phyloP scores from a whole-genome alignment of 2,113 vertebrate genomes.

The Semicossyphus pulcher region DNA sequence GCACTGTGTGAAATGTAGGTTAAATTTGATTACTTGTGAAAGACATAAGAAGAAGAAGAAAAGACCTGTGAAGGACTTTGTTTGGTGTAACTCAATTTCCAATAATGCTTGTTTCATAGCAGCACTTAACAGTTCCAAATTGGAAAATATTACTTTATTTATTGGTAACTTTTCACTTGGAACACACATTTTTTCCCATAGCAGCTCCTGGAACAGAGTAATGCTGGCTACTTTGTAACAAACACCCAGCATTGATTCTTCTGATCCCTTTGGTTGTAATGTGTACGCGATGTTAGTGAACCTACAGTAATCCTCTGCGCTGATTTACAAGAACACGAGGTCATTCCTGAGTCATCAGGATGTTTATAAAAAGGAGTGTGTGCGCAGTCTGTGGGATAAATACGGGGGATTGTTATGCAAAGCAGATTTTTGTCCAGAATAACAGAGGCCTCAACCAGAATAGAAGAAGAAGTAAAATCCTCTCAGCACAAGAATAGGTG shows the following conservation, averaged over 20 bases:
- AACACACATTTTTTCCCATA: neutral
- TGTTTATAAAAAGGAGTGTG: constrained; percentile 40
- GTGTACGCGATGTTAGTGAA: constrained; percentile 10
- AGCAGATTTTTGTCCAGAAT: constrained; percentile 55
- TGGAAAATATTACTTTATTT: neutral
- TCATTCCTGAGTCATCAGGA: constrained; percentile 50
- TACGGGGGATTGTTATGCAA: constrained; percentile 52
- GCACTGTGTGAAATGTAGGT: neutral
- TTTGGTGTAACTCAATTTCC: constrained; percentile 5
- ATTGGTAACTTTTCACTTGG: neutral
- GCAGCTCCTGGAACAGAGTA: neutral
- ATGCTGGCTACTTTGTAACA: neutral
- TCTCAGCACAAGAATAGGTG: constrained; percentile 10
- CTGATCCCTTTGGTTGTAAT: neutral
- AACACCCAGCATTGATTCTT: constrained; percentile 3
- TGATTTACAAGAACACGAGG: constrained; percentile 35
- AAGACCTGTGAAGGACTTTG: neutral
- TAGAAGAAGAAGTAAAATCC: constrained; percentile 58
- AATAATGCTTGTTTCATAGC: neutral
- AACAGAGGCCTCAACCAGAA: constrained; percentile 49
- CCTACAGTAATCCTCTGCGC: constrained; percentile 6
- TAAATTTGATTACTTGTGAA: neutral
- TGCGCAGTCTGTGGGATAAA: constrained; percentile 30
- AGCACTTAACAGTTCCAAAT: constrained; percentile 2
- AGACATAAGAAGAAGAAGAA: neutral